Base-by-base conservation (phyloP, 2,113 vertebrate genomes). In the Pelodiscus sinensis region DNA sequence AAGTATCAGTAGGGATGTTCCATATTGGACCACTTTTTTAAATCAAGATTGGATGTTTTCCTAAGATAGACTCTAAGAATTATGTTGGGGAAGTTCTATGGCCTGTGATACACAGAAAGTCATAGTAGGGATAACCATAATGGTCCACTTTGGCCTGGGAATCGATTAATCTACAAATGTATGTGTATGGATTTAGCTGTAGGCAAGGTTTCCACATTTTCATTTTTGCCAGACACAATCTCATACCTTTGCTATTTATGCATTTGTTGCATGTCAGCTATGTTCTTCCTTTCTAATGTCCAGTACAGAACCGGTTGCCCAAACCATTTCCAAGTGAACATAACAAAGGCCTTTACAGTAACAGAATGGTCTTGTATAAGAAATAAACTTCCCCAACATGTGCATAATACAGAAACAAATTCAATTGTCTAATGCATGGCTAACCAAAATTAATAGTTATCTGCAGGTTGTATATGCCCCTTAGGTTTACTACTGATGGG, bases 271-370 rank as follows among this genome's bases (percentile, higher is more conserved):
- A 68, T 2, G 1, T 0, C 81, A 22, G 8, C 25, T 12, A 60
- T 56, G 12, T 0, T 4, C 38, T 52, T 35, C 0, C 0, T 0
- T 6, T 55, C 2, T 2, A 22, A 78, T 0, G 0, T 60, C 86
- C 60, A 0, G 1, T 0, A 2, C 52, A 2, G 38, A 7, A 22
- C 25, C 0, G 0, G 0, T 4, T 8, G 55, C 1, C 52, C 54
- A 24, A 35, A 10, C 10, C 19, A 44, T 0, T 1, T 19, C 55
- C 86, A 3, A 7, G 0, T 8, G 0, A 29, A 56, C 6, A 52
- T 10, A 12, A 4, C 54, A 0, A 1, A 0, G 1, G 5, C 0
- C 2, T 1, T 1, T 0, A 15, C 29, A 2, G 56, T 0, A 0
- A 5, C 4, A 1, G 21, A 71, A 1, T 0, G 1, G 1, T 9